Percentiles rank a stretch among this genome's conserved stretches.
Conservation (phyloP, 64 coral and sea anemone species). For the Orbicella faveolata region DNA sequence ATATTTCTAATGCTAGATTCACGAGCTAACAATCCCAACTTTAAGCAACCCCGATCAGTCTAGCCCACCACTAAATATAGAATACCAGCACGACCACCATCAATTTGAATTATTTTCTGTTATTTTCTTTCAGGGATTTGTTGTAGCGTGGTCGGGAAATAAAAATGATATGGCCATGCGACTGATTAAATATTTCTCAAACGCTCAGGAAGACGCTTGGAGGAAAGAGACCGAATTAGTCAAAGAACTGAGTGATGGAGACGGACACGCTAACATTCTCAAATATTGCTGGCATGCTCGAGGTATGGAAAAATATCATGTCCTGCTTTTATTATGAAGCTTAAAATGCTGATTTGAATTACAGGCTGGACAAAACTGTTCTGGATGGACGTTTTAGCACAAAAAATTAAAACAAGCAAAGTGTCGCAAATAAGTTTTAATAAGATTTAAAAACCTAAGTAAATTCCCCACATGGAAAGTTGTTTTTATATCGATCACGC, state of each 20-base stretch:
- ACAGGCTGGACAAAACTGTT: too few relatives aligned
- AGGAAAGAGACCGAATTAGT: conserved; percentile 5
- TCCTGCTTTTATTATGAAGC: background rate
- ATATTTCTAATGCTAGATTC: too few relatives aligned
- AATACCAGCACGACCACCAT: too few relatives aligned
- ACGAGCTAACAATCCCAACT: too few relatives aligned
- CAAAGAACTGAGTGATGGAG: background rate
- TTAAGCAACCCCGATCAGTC: too few relatives aligned
- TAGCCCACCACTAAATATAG: too few relatives aligned
- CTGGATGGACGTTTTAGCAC: too few relatives aligned
- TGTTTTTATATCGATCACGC: too few relatives aligned
- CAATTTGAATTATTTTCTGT: background rate
- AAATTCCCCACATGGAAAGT: too few relatives aligned
- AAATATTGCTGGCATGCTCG: conserved; percentile 30
- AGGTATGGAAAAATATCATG: background rate
- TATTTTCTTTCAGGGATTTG: conserved; percentile 23
- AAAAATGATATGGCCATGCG: background rate
- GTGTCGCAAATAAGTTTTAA: too few relatives aligned
- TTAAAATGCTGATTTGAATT: background rate
- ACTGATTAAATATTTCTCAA: conserved; percentile 35
- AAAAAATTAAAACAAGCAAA: too few relatives aligned
- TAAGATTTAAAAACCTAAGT: too few relatives aligned
- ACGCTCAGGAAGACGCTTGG: conserved; percentile 4
- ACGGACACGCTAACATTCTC: conserved; percentile 21
- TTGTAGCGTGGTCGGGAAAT: background rate